Evolutionary conservation across 2,888 invertebrate genomes (phyloP).

Genomic region (Temnothorax ravouxi): DNA sequence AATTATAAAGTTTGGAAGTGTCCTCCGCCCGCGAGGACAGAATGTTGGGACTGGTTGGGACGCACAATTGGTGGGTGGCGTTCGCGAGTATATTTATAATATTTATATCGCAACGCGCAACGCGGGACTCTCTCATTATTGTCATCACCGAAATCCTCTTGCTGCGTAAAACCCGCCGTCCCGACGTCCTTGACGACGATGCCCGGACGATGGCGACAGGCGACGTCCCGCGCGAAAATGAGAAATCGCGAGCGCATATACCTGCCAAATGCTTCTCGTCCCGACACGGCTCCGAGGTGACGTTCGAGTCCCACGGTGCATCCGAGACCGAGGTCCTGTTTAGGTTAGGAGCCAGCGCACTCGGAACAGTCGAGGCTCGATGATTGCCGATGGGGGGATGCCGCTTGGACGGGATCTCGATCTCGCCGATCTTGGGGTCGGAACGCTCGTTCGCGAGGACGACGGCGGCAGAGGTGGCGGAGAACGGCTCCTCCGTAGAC

Average conservation of each 20-base stretch:
- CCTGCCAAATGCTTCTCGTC: constrained; percentile 60
- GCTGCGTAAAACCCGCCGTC: background rate
- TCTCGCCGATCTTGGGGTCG: too few relatives aligned
- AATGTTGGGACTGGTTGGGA: too few relatives aligned
- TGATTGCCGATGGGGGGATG: constrained; percentile 44
- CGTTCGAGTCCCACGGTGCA: constrained; percentile 55
- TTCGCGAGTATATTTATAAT: background rate
- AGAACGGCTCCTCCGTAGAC: constrained; percentile 28
- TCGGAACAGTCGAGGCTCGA: constrained; percentile 25
- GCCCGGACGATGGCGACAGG: too few relatives aligned
- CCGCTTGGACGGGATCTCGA: background rate
- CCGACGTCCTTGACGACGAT: too few relatives aligned
- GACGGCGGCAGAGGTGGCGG: background rate
- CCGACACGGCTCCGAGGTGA: constrained; percentile 40
- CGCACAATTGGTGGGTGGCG: background rate
- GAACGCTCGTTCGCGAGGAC: constrained; percentile 34
- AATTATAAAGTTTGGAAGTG: too few relatives aligned
- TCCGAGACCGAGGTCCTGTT: constrained; percentile 56
- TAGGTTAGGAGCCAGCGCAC: constrained; percentile 66
- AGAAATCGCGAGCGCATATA: background rate
- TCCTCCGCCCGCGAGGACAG: too few relatives aligned
- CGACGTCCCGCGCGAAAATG: too few relatives aligned
- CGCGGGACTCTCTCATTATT: background rate
- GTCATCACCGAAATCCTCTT: background rate
- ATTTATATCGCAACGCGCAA: constrained; percentile 25